phyloP scores from a whole-genome alignment of 2,113 vertebrate genomes.

The Haplotaxodon microlepis region DNA sequence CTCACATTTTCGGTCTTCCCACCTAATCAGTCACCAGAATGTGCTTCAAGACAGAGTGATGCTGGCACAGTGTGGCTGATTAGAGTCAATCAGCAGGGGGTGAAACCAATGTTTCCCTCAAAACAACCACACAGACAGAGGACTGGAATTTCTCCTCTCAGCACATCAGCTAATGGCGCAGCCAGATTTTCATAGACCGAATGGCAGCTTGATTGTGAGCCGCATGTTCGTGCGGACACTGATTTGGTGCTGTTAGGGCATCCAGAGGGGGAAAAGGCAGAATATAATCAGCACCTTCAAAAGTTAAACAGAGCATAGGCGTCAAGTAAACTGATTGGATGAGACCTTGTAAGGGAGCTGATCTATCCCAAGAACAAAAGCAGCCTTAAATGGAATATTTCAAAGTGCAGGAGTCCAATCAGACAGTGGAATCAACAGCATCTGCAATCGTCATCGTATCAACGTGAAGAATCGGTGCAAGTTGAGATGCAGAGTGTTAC shows the following conservation, averaged over 20 bases:
- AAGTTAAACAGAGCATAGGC: constrained; percentile 36
- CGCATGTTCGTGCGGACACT: constrained; percentile 26
- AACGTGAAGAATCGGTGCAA: not conserved
- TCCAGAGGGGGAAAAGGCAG: constrained; percentile 9
- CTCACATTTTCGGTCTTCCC: constrained; percentile 28
- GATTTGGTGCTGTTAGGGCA: constrained; percentile 52
- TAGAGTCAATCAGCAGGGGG: constrained; percentile 68
- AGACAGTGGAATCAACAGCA: constrained; percentile 13
- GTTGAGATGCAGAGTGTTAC: not conserved
- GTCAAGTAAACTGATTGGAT: constrained; percentile 47
- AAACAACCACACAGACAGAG: constrained; percentile 39
- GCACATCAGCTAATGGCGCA: constrained; percentile 53
- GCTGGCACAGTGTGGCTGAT: constrained; percentile 53
- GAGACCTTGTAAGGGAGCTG: constrained; percentile 51
- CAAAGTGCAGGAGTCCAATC: constrained; percentile 24
- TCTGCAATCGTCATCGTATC: not conserved
- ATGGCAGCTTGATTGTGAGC: constrained; percentile 67
- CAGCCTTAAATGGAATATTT: constrained; percentile 30
- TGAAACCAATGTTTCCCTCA: constrained; percentile 43
- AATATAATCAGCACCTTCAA: constrained; percentile 51
- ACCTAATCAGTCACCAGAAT: constrained; percentile 58
- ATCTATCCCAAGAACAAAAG: constrained; percentile 38
- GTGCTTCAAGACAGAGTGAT: constrained; percentile 32
- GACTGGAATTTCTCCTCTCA: constrained; percentile 31
- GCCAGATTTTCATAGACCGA: constrained; percentile 58